Evolutionary conservation across 2,797 vertebrate species (phyloP).

Genomic region (Aulostomus chinensis): DNA sequence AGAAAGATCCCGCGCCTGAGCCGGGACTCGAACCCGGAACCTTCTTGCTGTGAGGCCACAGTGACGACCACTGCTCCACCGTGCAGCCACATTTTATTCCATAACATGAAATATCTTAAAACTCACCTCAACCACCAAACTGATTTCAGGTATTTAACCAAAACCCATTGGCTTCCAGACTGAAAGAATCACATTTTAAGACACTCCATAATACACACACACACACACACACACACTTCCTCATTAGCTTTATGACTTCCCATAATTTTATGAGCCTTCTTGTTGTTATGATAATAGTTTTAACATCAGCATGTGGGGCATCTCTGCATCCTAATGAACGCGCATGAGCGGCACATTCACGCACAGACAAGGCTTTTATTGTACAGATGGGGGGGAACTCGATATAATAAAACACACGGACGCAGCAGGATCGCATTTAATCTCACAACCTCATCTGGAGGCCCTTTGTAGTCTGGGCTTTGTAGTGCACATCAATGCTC

Average conservation of each 20-base stretch:
- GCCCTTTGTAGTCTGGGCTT: slow-evolving; percentile 36
- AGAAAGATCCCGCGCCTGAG: too few relatives aligned
- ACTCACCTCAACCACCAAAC: too few relatives aligned
- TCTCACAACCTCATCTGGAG: slow-evolving; percentile 13
- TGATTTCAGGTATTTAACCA: too few relatives aligned
- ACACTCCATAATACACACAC: too few relatives aligned
- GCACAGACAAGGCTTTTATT: slow-evolving; percentile 32
- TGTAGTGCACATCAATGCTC: slow-evolving; percentile 19
- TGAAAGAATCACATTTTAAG: too few relatives aligned
- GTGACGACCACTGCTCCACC: too few relatives aligned
- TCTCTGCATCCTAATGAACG: slow-evolving; percentile 9
- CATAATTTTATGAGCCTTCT: slow-evolving; percentile 57
- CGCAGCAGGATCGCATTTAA: slow-evolving; percentile 35
- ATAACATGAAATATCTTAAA: too few relatives aligned
- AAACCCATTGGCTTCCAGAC: too few relatives aligned
- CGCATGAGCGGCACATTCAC: slow-evolving; percentile 6
- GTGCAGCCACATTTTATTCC: too few relatives aligned
- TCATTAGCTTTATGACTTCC: slow-evolving; percentile 64
- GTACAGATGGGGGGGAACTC: slow-evolving; percentile 28
- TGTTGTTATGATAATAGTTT: slow-evolving; percentile 56
- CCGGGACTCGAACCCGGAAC: too few relatives aligned
- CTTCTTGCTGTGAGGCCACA: too few relatives aligned
- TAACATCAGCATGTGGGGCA: too few relatives aligned
- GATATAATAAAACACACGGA: slow-evolving; percentile 33
- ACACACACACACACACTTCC: slow-evolving; percentile 16